Percentiles rank a stretch among this genome's conserved stretches.
phyloP scores from a whole-genome alignment of 2,113 vertebrate genomes.

The Syngnathus scovelli region DNA sequence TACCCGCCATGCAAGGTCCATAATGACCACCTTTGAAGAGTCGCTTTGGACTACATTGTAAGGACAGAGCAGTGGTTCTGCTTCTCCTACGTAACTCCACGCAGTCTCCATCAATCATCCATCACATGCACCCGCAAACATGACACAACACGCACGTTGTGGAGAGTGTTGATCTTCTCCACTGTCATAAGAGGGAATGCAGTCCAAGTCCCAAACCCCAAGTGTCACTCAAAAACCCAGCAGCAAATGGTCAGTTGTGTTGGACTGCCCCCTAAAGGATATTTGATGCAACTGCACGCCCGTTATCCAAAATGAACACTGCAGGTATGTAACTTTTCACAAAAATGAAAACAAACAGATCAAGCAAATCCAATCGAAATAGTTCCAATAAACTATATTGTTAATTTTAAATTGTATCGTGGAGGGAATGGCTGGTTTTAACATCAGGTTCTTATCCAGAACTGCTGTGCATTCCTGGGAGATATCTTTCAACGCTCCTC shows the following conservation, averaged over 20 bases:
- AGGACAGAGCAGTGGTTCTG: conserved; percentile 65
- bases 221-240: conserved; percentile 37
- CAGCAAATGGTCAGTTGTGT: conserved; percentile 56
- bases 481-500: not conserved
- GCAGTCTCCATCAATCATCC: conserved; percentile 36
- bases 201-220: conserved; percentile 58
- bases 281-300: not conserved
- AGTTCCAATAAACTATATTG: not conserved
- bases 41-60: conserved; percentile 57
- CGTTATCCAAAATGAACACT: not conserved
- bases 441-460: not conserved
- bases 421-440: not conserved
- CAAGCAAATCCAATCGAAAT: no score
- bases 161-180: conserved; percentile 62
- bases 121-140: conserved; percentile 64
- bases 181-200: conserved; percentile 65
- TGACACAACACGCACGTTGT: conserved; percentile 47
- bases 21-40: conserved; percentile 72
- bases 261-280: conserved; percentile 81
- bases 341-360: not conserved
- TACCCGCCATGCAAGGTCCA: conserved; percentile 55
- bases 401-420: not conserved
- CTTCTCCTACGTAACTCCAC: conserved; percentile 22
- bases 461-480: not conserved
- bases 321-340: no score